phyloP scores from a whole-genome alignment of 2,797 vertebrate genomes.

The Oreortyx pictus region DNA sequence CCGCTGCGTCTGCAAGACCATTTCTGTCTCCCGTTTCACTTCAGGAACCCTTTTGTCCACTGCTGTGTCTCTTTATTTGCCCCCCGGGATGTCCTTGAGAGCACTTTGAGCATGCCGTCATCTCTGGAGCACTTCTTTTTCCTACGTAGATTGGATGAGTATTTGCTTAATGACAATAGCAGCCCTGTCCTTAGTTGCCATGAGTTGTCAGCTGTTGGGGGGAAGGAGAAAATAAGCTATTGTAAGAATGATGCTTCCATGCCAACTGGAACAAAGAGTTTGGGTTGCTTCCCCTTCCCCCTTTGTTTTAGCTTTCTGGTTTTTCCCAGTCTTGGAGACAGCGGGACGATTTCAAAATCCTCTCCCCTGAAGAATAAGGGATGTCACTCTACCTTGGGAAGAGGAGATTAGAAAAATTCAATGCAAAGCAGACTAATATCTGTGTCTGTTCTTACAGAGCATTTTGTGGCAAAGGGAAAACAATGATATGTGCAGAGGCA shows the following conservation, averaged over 20 bases:
- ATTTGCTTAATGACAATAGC: slow-evolving; percentile 70
- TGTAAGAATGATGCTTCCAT: slow-evolving; percentile 66
- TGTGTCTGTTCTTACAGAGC: neutral
- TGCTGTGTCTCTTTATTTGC: slow-evolving; percentile 54
- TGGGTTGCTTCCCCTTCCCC: slow-evolving; percentile 46
- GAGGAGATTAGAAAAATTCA: neutral
- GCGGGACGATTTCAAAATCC: slow-evolving; percentile 1
- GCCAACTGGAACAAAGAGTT: slow-evolving; percentile 72
- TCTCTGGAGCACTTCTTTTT: slow-evolving; percentile 61
- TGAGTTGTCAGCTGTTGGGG: slow-evolving; percentile 71
- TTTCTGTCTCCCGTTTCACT: neutral
- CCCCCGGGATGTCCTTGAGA: slow-evolving; percentile 57
- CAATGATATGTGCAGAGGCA: neutral
- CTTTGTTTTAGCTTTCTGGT: slow-evolving; percentile 64
- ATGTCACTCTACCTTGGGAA: slow-evolving; percentile 4
- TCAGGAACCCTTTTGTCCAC: slow-evolving; percentile 65
- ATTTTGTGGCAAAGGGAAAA: neutral
- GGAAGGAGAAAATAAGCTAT: slow-evolving; percentile 66
- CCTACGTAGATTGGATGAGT: slow-evolving; percentile 63
- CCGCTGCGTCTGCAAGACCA: slow-evolving; percentile 2
- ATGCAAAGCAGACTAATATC: neutral
- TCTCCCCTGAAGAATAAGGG: slow-evolving; percentile 23
- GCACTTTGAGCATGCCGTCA: slow-evolving; percentile 62
- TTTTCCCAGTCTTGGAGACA: slow-evolving; percentile 54
- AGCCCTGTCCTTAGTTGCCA: slow-evolving; percentile 72